Conservation (phyloP, 2,797 vertebrate species). For the Eurystomus glaucurus region DNA sequence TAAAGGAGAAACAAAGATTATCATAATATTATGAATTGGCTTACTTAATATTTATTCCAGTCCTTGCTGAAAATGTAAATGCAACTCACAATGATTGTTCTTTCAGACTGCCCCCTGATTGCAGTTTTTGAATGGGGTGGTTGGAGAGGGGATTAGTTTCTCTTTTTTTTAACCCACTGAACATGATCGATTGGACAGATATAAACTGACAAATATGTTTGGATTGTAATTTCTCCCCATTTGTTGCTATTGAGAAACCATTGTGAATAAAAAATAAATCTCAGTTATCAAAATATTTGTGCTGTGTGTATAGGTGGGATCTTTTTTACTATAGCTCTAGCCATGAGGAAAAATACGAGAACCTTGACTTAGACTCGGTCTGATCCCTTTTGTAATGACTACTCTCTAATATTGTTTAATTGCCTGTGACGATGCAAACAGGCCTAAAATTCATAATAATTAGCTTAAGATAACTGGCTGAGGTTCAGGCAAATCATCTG, state of each 20-base stretch:
- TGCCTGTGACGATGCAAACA: constrained; percentile 64
- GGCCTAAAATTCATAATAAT: constrained; percentile 69
- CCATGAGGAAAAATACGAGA: background rate
- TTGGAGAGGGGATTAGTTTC: background rate
- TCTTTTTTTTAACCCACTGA: background rate
- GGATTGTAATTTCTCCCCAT: background rate
- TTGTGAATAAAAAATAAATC: background rate
- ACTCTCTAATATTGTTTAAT: constrained; percentile 50
- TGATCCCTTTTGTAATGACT: constrained; percentile 8
- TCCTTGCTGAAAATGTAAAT: background rate
- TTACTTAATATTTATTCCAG: background rate
- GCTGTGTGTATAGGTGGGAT: background rate
- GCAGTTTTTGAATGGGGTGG: background rate
- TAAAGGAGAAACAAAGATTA: background rate
- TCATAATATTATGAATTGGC: background rate
- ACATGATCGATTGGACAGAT: background rate
- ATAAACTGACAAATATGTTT: background rate
- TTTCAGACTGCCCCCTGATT: background rate
- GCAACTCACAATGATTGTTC: background rate
- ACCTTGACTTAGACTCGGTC: background rate
- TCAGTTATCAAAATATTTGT: background rate
- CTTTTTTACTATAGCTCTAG: background rate
- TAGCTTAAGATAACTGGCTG: constrained; percentile 58
- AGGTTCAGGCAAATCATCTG: constrained; percentile 40
- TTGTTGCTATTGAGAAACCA: background rate